phyloP scores from a whole-genome alignment of 2,113 vertebrate species.

The Phycodurus eques region DNA sequence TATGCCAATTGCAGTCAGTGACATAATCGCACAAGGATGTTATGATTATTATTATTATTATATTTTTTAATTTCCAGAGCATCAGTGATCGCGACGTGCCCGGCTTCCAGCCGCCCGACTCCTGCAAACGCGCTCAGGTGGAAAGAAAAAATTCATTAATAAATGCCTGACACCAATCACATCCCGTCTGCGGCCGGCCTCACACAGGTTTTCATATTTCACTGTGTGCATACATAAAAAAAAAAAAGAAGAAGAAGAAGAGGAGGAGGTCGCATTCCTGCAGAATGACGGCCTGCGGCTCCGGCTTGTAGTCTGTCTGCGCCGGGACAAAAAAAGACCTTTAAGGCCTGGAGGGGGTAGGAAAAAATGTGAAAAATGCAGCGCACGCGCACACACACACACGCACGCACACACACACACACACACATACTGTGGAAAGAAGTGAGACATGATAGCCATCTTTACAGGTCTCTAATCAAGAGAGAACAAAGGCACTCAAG shows the following conservation, averaged over 20 bases:
- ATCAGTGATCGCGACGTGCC: not conserved
- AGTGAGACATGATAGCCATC: conserved; percentile 46
- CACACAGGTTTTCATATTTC: conserved; percentile 16
- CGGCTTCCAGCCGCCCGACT: not conserved
- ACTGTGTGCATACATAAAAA: not conserved
- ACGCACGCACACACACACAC: not conserved
- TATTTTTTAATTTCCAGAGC: no score
- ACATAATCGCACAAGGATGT: no score
- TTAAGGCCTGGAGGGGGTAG: conserved; percentile 37
- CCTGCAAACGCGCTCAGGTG: not conserved
- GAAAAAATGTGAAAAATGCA: conserved; percentile 64
- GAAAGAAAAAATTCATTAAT: not conserved
- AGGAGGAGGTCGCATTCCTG: conserved; percentile 51
- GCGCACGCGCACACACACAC: conserved; percentile 35
- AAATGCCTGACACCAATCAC: not conserved
- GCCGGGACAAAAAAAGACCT: conserved; percentile 62
- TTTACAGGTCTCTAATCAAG: conserved; percentile 54
- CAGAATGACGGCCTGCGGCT: conserved; percentile 45
- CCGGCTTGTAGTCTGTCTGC: conserved; percentile 53
- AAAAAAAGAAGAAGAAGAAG: not conserved
- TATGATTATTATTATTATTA: no score
- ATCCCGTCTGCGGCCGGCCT: not conserved
- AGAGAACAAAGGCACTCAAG: conserved; percentile 48
- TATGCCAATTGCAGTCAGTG: no score
- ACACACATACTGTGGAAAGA: conserved; percentile 20